Evolutionary conservation across 1,140 invertebrate genomes (phyloP).

Genomic region (Drosophila busckii): DNA sequence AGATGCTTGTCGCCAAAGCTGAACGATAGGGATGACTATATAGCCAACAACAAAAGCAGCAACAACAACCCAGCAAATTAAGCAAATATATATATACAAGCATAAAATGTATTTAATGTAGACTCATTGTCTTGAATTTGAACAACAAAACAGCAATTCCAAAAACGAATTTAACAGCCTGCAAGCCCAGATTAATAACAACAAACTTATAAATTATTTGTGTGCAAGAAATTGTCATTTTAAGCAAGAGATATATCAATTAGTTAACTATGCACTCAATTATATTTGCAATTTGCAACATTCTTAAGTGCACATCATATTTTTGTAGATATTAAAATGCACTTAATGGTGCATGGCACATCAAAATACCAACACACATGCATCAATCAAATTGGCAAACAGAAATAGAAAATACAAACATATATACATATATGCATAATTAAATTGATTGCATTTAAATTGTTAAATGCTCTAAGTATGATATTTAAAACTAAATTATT

Average conservation of each 20-base stretch:
- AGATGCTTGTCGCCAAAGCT: constrained; percentile 43
- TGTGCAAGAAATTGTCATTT: no score
- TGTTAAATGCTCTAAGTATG: no score
- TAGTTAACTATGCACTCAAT: constrained; percentile 69
- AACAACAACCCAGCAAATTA: constrained; percentile 35
- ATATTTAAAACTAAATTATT: no score
- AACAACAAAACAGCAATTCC: no score
- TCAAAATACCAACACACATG: no score
- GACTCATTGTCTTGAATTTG: no score
- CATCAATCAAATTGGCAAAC: constrained; percentile 57
- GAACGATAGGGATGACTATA: constrained; percentile 58
- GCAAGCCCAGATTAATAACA: no score
- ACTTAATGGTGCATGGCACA: constrained; percentile 60
- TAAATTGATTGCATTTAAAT: no score
- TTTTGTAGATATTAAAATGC: constrained; percentile 31
- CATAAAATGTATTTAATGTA: constrained; percentile 4
- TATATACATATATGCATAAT: no score
- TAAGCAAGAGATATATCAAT: constrained; percentile 47
- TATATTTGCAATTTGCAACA: constrained; percentile 41
- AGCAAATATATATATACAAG: constrained; percentile 29
- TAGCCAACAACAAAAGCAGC: constrained; percentile 11
- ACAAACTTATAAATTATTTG: no score
- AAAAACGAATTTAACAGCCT: no score
- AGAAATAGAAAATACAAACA: constrained; percentile 30
- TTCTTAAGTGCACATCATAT: constrained; percentile 31